Base-by-base conservation (phyloP, 2,113 vertebrate genomes). In the Chroicocephalus ridibundus region DNA sequence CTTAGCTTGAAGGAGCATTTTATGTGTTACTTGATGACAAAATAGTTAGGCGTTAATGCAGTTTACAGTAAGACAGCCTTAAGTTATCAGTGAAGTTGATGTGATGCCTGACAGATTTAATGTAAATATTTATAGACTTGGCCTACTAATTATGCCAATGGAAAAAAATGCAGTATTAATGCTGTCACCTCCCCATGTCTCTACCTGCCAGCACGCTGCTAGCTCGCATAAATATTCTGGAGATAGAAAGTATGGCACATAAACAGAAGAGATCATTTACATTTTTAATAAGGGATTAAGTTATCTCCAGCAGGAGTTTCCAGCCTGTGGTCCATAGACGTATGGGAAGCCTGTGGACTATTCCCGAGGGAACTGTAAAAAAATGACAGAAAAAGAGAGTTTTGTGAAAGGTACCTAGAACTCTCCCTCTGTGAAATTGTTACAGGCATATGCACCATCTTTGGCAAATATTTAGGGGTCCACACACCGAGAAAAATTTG, bases 61-160 rank as follows among this genome's bases (percentile, higher is more conserved):
- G 65, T 62, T 96, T 95, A 95, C 80, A 86, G 91, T 89, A 89
- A 96, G 96, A 88, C 76, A 95, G 74, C 76, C 81, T 82, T 88
- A 96, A 92, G 94, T 95, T 96, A 96, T 94, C 94, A 83, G 58
- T 93, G 91, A 91, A 89, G 86, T 80, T 94, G 84, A 82, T 96
- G 81, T 74, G 82, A 93, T 93, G 92, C 89, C 88, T 95, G 91
- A 90, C 96, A 96, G 92, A 87, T 97, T 96, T 94, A 94, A 91
- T 96, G 95, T 96, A 97, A 97, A 97, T 96, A 96, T 96, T 96
- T 97, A 97, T 97, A 96, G 94, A 95, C 82, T 96, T 96, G 96
- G 71, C 96, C 95, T 96, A 95, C 91, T 97, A 95, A 97, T 96
- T 94, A 97, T 96, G 87, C 91, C 93, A 78, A 14, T 94, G 86